phyloP scores from a whole-genome alignment of 2,888 invertebrate genomes.

The Idaea dimidiata region DNA sequence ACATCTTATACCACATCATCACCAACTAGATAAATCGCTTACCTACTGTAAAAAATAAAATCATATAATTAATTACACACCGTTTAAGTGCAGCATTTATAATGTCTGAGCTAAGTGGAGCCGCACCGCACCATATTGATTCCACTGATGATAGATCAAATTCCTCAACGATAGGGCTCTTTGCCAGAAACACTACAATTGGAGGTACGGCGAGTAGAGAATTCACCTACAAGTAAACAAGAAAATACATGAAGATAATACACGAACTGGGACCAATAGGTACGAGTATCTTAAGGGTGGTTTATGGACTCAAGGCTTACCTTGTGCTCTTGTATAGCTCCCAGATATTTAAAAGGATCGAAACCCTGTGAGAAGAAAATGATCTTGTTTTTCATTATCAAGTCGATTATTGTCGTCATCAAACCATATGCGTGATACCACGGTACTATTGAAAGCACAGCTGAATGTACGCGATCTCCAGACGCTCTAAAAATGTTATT shows the following conservation, averaged over 20 bases:
- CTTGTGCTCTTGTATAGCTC: conserved; percentile 81
- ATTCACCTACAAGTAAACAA: conserved; percentile 45
- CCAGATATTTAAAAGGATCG: conserved; percentile 84
- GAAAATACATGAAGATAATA: background rate
- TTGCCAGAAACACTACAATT: conserved; percentile 57
- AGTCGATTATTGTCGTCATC: conserved; percentile 79
- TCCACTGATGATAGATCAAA: conserved; percentile 56
- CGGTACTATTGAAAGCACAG: conserved; percentile 83
- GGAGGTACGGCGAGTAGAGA: conserved; percentile 55
- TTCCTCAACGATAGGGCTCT: conserved; percentile 50
- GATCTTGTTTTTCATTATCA: conserved; percentile 69
- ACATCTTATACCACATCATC: too few relatives aligned
- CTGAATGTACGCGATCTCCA: background rate
- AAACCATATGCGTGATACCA: conserved; percentile 91
- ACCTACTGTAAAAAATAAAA: too few relatives aligned
- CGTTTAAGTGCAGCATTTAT: conserved; percentile 51
- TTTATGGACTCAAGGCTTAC: conserved; percentile 38
- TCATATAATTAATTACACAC: conserved; percentile 26
- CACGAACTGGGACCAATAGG: background rate
- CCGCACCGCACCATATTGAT: conserved; percentile 56
- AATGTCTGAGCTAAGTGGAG: conserved; percentile 55
- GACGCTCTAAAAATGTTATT: background rate
- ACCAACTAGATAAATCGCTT: too few relatives aligned
- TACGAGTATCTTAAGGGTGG: background rate
- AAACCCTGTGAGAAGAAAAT: conserved; percentile 82